Base-by-base conservation (phyloP, 2,888 invertebrate genomes). In the Congeria kusceri region DNA sequence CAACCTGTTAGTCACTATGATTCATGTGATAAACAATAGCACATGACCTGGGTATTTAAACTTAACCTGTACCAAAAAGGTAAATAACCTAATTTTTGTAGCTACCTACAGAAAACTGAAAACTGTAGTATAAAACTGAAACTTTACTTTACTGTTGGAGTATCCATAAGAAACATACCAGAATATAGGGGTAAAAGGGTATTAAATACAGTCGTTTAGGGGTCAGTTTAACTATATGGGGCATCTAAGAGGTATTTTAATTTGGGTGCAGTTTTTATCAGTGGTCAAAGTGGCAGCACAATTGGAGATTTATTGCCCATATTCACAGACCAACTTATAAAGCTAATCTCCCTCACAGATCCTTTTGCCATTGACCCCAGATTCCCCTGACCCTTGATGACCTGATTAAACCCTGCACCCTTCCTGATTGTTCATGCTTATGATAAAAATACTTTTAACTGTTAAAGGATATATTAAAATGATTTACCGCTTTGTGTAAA, bases 391-490 rank as follows among this genome's bases (percentile, higher is more conserved):
- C 75, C 68, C 49, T 28, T 27, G n/a, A 53, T 58, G 47, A 69
- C 59, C 59, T 28, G 75, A 69, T 59, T 66, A 67, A 74, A 59
- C 66, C 73, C 66, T 39, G 29, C 39, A n/a, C 57, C 65, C 23
- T 46, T 28, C 29, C 64, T 58, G 70, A 77, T 61, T 49, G 27
- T 53, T 58, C 64, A 64, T 67, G 65, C 65, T 72, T 77, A 72
- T 72, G 68, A 77, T 44, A 72, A 53, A 73, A 77, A 72, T 64
- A 77, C 63, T 39, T 39, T 39, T 39, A 39, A 39, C 39, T 15
- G 39, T 39, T 39, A 77, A 68, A 77, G 72, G 32, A 61, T 69
- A 69, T 75, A 65, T 78, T 78, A 56, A 69, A 78, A 70, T 74
- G 64, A 73, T 74, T 61, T 65, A 73, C 73, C 61, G 49, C 62